A percentile compares a stretch with the other conserved stretches of the same genome.
Conservation (phyloP, 2,113 vertebrate genomes). For the Okapia johnstoni region DNA sequence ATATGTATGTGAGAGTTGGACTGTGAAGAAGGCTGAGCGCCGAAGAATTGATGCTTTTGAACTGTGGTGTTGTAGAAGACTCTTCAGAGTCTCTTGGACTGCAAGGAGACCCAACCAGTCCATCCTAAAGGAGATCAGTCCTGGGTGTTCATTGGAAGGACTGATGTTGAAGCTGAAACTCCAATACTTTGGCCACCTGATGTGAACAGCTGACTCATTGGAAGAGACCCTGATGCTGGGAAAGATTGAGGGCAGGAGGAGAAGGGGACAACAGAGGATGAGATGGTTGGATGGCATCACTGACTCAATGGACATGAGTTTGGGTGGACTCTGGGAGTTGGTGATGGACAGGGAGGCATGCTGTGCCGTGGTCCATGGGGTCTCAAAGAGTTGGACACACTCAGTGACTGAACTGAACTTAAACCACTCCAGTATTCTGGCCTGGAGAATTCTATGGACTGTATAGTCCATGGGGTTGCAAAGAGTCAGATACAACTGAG, state of each 20-base stretch:
- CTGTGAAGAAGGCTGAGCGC: background rate
- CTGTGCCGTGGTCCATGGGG: accelerated
- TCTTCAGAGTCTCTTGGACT: background rate
- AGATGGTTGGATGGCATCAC: background rate
- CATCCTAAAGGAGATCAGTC: background rate
- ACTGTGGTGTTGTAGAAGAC: background rate
- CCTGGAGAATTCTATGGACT: background rate
- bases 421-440: background rate
- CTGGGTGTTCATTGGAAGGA: background rate
- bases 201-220: background rate
- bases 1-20: background rate
- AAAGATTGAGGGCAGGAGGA: background rate
- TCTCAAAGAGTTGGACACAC: background rate
- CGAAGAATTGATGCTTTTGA: background rate
- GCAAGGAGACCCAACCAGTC: background rate
- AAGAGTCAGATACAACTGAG: background rate
- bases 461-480: background rate
- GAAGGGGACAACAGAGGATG: background rate
- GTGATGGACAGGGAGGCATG: background rate
- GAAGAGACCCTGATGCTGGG: background rate
- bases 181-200: background rate
- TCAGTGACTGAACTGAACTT: background rate
- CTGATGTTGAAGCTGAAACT: background rate
- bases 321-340: background rate
- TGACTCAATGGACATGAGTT: background rate